These are phyloP conservation scores for Eristalinus aeneus DNA, from an alignment of 2,888 invertebrate species.

Conservation along the genomic window DNA sequence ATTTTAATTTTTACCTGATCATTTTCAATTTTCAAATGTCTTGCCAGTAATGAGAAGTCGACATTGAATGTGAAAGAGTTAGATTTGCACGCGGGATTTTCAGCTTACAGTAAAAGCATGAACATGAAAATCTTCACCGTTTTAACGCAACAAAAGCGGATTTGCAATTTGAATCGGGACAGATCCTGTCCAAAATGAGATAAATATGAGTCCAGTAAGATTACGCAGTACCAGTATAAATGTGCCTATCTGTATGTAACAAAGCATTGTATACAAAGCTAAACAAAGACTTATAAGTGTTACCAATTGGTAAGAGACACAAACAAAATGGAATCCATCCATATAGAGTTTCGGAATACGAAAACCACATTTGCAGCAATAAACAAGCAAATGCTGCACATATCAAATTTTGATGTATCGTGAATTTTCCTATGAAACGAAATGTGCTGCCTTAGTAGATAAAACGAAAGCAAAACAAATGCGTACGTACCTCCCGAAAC, in stretches of 20 bases:
- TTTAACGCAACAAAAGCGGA: neutral
- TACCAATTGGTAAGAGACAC: neutral
- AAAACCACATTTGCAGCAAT: constrained; percentile 28
- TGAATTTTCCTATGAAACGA: constrained; percentile 54
- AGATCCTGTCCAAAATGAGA: neutral
- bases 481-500: constrained; percentile 2
- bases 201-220: constrained; percentile 36
- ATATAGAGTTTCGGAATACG: neutral
- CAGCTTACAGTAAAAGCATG: constrained; percentile 61
- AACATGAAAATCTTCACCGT: constrained; percentile 45
- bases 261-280: constrained; percentile 41
- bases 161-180: constrained; percentile 14
- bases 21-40: constrained; percentile 16
- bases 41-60: constrained; percentile 33
- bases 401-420: constrained; percentile 2
- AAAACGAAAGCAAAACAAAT: constrained; percentile 14
- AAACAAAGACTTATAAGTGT: constrained; percentile 45
- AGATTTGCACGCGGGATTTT: constrained; percentile 46
- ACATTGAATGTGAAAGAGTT: constrained; percentile 16
- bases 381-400: constrained; percentile 7
- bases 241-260: constrained; percentile 42
- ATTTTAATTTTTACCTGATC: constrained; percentile 21
- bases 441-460: constrained; percentile 60
- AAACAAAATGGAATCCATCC: constrained; percentile 36
- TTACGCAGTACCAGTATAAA: constrained; percentile 63